Percentiles rank a stretch among this genome's conserved stretches.
These are phyloP conservation scores for Mythimna loreyi DNA, from an alignment of 2,888 invertebrate genomes.

Conservation along the genomic window DNA sequence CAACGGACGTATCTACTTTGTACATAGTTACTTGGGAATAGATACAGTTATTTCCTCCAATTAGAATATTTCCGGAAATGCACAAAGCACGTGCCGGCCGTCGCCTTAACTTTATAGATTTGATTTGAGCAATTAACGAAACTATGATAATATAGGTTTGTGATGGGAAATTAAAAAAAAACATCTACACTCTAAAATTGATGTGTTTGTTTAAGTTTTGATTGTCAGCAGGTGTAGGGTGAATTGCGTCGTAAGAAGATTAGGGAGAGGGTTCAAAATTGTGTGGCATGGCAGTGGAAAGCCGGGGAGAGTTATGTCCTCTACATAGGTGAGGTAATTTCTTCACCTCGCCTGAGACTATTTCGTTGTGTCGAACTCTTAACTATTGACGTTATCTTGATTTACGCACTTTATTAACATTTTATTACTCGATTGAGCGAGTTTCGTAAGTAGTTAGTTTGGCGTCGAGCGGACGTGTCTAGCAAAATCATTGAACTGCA, in stretches of 20 bases:
- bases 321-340: conserved; percentile 80
- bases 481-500: conserved; percentile 58
- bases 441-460: conserved; percentile 75
- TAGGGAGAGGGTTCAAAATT: conserved; percentile 58
- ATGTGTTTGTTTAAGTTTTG: conserved; percentile 58
- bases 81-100: conserved; percentile 59
- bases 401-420: conserved; percentile 88
- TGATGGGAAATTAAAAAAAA: conserved; percentile 53
- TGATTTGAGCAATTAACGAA: conserved; percentile 65
- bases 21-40: conserved; percentile 9
- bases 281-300: conserved; percentile 60
- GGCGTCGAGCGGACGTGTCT: conserved; percentile 42
- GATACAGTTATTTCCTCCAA: conserved; percentile 47
- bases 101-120: conserved; percentile 61
- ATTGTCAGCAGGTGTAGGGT: conserved; percentile 29
- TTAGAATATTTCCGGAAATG: conserved; percentile 45
- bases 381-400: conserved; percentile 89
- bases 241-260: conserved; percentile 26
- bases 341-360: conserved; percentile 80
- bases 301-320: conserved; percentile 78
- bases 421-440: conserved; percentile 84
- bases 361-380: conserved; percentile 84
- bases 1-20: no score
- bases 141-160: conserved; percentile 53
- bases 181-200: conserved; percentile 53